Conservation (phyloP, 2,113 vertebrate species). For the Marcusenius ussheri region DNA sequence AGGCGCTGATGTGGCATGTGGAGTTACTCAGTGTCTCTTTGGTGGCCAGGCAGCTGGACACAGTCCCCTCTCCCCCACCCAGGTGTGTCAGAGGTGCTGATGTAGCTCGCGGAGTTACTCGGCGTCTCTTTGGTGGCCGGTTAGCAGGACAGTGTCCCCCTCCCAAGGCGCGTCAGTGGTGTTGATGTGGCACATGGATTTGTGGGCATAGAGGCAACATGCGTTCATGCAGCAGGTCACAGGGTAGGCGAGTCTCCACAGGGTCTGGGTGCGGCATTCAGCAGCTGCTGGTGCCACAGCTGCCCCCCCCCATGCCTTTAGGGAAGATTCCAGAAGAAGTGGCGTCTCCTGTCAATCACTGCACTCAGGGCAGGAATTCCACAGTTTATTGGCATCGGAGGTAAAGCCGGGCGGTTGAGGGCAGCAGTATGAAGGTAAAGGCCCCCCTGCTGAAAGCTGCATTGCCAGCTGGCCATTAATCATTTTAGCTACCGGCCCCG, state of each 20-base stretch:
- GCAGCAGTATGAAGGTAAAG: neutral
- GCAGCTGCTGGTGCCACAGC: neutral
- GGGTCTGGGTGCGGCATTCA: neutral
- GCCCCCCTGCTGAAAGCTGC: neutral
- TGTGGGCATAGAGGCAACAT: neutral
- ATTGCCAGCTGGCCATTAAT: neutral
- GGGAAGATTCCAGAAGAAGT: neutral
- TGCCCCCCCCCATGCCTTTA: neutral
- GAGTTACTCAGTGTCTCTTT: neutral
- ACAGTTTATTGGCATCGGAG: neutral
- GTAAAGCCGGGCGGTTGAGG: neutral
- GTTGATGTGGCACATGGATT: neutral
- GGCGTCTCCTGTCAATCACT: neutral
- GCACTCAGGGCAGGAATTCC: neutral
- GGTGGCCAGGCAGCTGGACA: no score
- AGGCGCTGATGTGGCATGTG: neutral
- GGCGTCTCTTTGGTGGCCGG: neutral
- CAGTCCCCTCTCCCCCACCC: no score
- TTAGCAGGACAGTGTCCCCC: neutral
- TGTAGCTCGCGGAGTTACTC: neutral
- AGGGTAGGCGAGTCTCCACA: neutral
- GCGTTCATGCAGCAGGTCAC: neutral
- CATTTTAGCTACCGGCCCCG: neutral
- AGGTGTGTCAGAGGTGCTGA: no score
- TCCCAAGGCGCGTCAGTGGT: neutral